phyloP scores from a whole-genome alignment of 2,888 invertebrate species.

The Acanthosepion pharaonis region DNA sequence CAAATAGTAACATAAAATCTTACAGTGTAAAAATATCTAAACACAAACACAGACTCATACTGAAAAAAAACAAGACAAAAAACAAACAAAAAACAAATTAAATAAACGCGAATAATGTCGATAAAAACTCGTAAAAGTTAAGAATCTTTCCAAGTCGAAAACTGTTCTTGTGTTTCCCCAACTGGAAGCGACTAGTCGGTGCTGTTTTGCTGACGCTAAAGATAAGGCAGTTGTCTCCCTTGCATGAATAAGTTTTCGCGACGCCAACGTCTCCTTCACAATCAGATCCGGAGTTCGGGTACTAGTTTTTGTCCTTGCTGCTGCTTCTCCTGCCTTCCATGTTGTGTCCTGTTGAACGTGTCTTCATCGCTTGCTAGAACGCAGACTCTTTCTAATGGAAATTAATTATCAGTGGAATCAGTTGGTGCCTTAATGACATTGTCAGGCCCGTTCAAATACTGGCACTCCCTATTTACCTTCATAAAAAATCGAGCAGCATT shows the following conservation, averaged over 20 bases:
- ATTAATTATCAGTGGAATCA: not conserved
- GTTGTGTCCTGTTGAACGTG: not conserved
- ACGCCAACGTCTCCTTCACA: not conserved
- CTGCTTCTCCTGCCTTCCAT: not conserved
- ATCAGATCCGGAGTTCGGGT: too few relatives aligned
- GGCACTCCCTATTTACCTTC: too few relatives aligned
- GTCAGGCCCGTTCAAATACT: too few relatives aligned
- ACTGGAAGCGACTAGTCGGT: not conserved
- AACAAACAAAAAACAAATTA: too few relatives aligned
- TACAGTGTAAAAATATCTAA: not conserved
- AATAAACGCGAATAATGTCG: not conserved
- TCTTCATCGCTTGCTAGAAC: not conserved
- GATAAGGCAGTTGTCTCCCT: conserved; percentile 9
- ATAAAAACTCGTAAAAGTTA: not conserved
- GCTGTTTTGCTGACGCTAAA: not conserved
- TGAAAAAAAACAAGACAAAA: too few relatives aligned
- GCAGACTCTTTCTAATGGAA: not conserved
- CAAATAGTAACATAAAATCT: not conserved
- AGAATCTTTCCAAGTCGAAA: not conserved
- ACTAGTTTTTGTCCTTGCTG: not conserved
- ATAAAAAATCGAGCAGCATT: too few relatives aligned
- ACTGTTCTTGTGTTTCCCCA: not conserved
- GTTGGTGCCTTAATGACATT: not conserved
- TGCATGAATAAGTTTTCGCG: not conserved
- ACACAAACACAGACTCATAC: not conserved